These are phyloP conservation scores for Rhodinocichla rosea DNA, from an alignment of 2,113 vertebrate genomes.

Conservation along the genomic window DNA sequence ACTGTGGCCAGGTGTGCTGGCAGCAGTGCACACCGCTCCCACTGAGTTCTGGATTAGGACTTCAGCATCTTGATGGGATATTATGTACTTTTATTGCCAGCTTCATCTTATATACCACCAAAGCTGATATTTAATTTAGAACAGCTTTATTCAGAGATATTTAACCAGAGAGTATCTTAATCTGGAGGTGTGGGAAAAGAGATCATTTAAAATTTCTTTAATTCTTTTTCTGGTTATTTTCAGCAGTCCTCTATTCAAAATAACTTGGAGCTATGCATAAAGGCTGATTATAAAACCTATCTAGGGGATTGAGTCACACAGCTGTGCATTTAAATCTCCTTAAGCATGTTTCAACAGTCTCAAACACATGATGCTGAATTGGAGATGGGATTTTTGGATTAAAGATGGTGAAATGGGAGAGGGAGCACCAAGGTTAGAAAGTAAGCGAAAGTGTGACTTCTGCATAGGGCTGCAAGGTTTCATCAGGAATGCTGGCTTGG, in stretches of 20 bases:
- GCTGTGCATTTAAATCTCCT: constrained; percentile 15
- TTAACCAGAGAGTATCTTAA: not conserved
- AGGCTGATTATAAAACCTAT: constrained; percentile 20
- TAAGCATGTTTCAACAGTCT: not conserved
- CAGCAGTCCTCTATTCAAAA: constrained; percentile 13
- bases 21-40: accelerated
- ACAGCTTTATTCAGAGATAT: not conserved
- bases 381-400: not conserved
- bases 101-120: not conserved
- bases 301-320: constrained; percentile 20
- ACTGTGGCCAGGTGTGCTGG: not conserved
- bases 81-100: not conserved
- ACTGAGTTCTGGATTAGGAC: not conserved
- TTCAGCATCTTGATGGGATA: not conserved
- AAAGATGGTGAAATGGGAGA: not conserved
- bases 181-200: not conserved
- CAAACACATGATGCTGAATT: not conserved
- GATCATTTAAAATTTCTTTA: not conserved
- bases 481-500: not conserved
- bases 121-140: not conserved
- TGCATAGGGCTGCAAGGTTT: not conserved
- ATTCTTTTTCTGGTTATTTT: constrained; percentile 15
- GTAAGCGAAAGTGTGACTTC: not conserved
- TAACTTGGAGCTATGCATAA: not conserved
- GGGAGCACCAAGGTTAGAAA: not conserved